Evolutionary conservation across 2,888 invertebrate genomes (phyloP), one percentile per base, ranked within the genome.

Genomic region (Orthosia cruda): DNA sequence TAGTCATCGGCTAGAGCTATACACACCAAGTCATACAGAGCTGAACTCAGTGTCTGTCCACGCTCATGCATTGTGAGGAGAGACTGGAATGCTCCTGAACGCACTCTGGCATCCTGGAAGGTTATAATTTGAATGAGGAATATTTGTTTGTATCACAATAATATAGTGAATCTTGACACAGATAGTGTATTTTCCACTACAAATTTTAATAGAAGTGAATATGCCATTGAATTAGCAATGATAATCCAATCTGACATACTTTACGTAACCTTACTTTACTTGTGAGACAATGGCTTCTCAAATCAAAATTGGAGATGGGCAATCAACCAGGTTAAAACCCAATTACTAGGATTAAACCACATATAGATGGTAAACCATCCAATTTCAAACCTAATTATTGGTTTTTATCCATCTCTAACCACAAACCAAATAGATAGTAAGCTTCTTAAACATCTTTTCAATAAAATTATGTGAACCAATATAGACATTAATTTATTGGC

Each of bases 1-100:
- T 99, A 99, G 93, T 99, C 99, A 94, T 99, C 99, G 40, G 98
- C 97, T 63, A 99, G 97, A 2, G 98, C 98, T 32, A 97, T 96
- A 90, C 98, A 98, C 45, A 98, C 97, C 23, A 96, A 93, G 61
- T 97, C 96, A 85, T 97, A 98, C 32, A 98, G 94, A 68, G 95
- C 96, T 0, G 98, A 97, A 70, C 98, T 98, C n/a, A 99, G 94
- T 70, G 97, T 97, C 80, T 98, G 98, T 0, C 99, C 98, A 79
- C 99, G 97, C 84, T 98, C 98, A 89, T 99, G 98, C 15, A 99
- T 96, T 26, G 98, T 97, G 62, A 99, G 97, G 92, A 99, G 97
- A 0, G 99, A 98, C 88, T 98, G 98, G 91, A 99, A 98, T 0
- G 99, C 98, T 92, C 98, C 98, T 81, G 98, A 98, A 54, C 99